Conservation (phyloP, 2,113 vertebrate genomes). For the Coryphaenoides rupestris region DNA sequence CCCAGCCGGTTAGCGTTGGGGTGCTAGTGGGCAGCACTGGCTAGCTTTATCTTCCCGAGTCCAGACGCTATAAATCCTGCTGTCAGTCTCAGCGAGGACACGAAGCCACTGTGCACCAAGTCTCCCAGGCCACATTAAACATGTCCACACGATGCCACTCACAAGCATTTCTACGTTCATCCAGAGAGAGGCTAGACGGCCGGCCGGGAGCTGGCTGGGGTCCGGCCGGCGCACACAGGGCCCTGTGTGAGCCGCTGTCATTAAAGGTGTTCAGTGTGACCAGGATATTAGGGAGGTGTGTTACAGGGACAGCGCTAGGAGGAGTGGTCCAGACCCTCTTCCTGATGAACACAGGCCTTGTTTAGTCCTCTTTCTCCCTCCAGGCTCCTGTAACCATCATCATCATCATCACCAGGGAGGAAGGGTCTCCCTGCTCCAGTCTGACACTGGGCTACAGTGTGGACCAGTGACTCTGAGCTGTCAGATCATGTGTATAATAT, state of each 20-base stretch:
- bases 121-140: slow-evolving; percentile 40
- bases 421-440: too few species aligned
- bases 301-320: slow-evolving; percentile 72
- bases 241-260: slow-evolving; percentile 64
- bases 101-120: slow-evolving; percentile 22
- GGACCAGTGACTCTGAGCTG: too few species aligned
- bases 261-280: slow-evolving; percentile 75
- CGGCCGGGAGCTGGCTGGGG: slow-evolving; percentile 71
- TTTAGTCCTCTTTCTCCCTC: slow-evolving; percentile 34
- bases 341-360: slow-evolving; percentile 56
- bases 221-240: slow-evolving; percentile 67
- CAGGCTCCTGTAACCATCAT: too few species aligned
- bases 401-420: too few species aligned
- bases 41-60: too few species aligned
- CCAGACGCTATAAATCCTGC: not conserved
- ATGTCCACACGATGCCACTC: slow-evolving; percentile 42
- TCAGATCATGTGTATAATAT: too few species aligned
- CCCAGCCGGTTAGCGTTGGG: too few species aligned
- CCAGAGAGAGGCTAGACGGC: slow-evolving; percentile 55
- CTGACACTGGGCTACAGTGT: too few species aligned
- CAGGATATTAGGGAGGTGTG: slow-evolving; percentile 71
- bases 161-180: slow-evolving; percentile 53
- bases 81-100: not conserved
- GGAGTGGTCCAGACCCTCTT: slow-evolving; percentile 79
- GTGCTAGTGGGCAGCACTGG: too few species aligned